Evolutionary conservation across 2,797 vertebrate genomes (phyloP).

Genomic region (Fistularia tabacaria): DNA sequence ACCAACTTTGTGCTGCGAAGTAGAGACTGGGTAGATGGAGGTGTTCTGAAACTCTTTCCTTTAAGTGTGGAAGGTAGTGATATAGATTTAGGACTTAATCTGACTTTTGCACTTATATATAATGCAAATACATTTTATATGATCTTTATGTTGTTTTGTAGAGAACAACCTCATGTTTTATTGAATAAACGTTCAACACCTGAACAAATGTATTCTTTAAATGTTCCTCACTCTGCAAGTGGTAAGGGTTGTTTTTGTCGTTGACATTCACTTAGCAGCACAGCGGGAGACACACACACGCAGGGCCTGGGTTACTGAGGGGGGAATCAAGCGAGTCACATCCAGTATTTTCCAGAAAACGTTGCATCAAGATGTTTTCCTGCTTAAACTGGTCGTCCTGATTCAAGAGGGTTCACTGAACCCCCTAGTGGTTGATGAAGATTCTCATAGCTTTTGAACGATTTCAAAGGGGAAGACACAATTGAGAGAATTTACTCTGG

Average conservation of each 20-base stretch:
- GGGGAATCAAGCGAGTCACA: too few relatives aligned
- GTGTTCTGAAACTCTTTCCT: neutral
- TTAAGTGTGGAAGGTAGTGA: too few relatives aligned
- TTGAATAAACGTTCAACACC: slow-evolving; percentile 43
- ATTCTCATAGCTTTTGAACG: too few relatives aligned
- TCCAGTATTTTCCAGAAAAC: too few relatives aligned
- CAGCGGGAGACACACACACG: neutral
- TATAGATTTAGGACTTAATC: slow-evolving; percentile 10
- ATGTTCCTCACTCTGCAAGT: neutral
- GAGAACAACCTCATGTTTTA: slow-evolving; percentile 27
- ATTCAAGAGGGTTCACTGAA: too few relatives aligned
- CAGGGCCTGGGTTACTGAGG: too few relatives aligned
- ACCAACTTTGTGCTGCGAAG: too few relatives aligned
- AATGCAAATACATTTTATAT: slow-evolving; percentile 36
- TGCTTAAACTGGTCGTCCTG: too few relatives aligned
- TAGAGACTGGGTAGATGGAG: neutral
- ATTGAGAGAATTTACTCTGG: too few relatives aligned
- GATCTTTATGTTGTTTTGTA: slow-evolving; percentile 30
- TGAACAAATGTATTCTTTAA: slow-evolving; percentile 4
- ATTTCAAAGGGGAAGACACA: too few relatives aligned
- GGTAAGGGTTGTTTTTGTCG: slow-evolving; percentile 11
- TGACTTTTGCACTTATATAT: slow-evolving; percentile 19
- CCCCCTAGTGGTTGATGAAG: too few relatives aligned
- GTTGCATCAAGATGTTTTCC: too few relatives aligned
- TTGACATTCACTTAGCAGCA: neutral